Evolutionary conservation across 2,797 vertebrate genomes (phyloP).

Genomic region (Acanthurus tractus): DNA sequence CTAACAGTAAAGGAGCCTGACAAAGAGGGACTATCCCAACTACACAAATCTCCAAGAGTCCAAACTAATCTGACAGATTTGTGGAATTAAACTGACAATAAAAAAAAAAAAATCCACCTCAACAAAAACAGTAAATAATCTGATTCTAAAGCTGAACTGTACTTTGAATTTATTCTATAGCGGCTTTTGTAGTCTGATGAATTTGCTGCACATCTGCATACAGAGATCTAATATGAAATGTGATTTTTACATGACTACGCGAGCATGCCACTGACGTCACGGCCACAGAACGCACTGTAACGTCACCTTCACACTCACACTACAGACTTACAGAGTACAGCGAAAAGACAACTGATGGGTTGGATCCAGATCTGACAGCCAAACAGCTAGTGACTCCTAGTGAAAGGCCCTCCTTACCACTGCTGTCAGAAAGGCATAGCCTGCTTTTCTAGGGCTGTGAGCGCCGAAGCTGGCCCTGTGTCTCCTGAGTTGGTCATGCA

Average conservation of each 20-base stretch:
- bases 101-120: not conserved
- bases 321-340: constrained; percentile 84
- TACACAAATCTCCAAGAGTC: constrained; percentile 21
- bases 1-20: constrained; percentile 38
- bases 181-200: constrained; percentile 33
- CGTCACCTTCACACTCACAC: constrained; percentile 79
- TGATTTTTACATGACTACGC: constrained; percentile 75
- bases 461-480: constrained; percentile 75
- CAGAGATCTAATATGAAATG: constrained; percentile 62
- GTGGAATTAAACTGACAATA: constrained; percentile 12
- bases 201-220: constrained; percentile 50
- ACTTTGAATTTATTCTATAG: not conserved
- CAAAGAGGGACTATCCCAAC: constrained; percentile 36
- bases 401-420: constrained; percentile 82
- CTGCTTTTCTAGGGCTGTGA: constrained; percentile 83
- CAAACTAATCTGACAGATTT: constrained; percentile 27
- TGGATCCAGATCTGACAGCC: constrained; percentile 77
- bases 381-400: constrained; percentile 77
- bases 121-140: constrained; percentile 30
- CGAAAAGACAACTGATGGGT: constrained; percentile 82
- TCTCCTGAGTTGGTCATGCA: constrained; percentile 88
- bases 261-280: constrained; percentile 86
- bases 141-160: constrained; percentile 1
- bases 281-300: constrained; percentile 77
- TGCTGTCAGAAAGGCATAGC: constrained; percentile 80